phyloP scores from a whole-genome alignment of 2,797 vertebrate species.

The Gephyroberyx darwinii region DNA sequence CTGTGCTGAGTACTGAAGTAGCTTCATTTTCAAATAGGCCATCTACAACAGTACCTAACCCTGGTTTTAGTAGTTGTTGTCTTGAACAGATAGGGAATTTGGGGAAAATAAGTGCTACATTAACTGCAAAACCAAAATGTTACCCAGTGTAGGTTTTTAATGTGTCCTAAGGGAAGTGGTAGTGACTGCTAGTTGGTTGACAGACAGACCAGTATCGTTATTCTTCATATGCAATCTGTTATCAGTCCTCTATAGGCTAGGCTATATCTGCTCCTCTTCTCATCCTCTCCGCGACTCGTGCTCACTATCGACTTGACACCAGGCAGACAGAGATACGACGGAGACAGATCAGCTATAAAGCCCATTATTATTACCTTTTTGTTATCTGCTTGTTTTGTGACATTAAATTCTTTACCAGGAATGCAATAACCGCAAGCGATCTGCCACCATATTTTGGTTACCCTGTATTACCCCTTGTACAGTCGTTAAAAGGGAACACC shows the following conservation, averaged over 20 bases:
- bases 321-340: slow-evolving; percentile 14
- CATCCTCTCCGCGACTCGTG: background rate
- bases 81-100: too few species aligned
- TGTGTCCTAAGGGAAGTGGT: background rate
- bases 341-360: slow-evolving; percentile 12
- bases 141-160: background rate
- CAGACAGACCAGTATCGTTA: background rate
- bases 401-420: background rate
- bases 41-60: too few species aligned
- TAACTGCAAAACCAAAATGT: background rate
- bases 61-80: too few species aligned
- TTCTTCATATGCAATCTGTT: background rate
- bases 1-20: too few species aligned
- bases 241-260: background rate
- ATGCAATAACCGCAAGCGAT: background rate
- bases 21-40: too few species aligned
- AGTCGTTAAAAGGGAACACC: background rate
- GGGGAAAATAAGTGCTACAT: background rate
- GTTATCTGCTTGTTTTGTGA: slow-evolving; percentile 5
- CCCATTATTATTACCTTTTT: slow-evolving; percentile 8
- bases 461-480: background rate
- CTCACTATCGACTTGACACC: slow-evolving; percentile 6
- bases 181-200: background rate
- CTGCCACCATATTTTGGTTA: background rate
- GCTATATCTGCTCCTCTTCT: background rate